Evolutionary conservation across 2,113 vertebrate species (phyloP), one percentile per base, ranked within the genome.

Genomic region (Melospiza melodia): DNA sequence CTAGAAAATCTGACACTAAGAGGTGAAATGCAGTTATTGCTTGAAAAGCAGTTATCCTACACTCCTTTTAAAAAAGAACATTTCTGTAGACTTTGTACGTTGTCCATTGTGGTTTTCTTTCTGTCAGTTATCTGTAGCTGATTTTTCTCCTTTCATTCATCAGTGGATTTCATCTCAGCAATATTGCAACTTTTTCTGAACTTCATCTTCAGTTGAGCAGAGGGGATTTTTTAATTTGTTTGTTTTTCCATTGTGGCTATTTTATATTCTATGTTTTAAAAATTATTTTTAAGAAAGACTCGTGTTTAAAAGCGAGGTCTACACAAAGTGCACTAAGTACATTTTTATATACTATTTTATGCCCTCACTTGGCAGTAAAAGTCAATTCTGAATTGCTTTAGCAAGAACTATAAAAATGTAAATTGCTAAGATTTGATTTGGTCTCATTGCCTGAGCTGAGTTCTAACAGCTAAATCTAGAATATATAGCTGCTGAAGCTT

Each of bases 401-500:
- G 91, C 83, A 97, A 96, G 91, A 96, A 93, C 92, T 93, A 97
- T 97, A 98, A 97, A 98, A 96, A 97, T 97, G 85, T 96, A 97
- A 98, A 97, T 97, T 96, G 88, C 91, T 35, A 59, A 96, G 85
- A 93, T 93, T 85, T 94, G 94, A 97, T 97, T 97, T 98, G 92
- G 63, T 95, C 91, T 97, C 97, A 97, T 73, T 97, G 94, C 95
- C 49, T 90, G 89, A 95, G 62, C 67, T 97, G 92, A 97, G 67
- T 97, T 95, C 94, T 96, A 96, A 95, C 91, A 95, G 84, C 96
- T 97, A 97, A 97, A 95, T 77, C 91, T 94, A 95, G 95, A 97
- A 97, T 97, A 97, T 97, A 97, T 94, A 93, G 81, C 89, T 97
- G 62, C 59, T 96, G 69, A 89, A 97, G 77, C 91, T 97, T 97